phyloP scores from a whole-genome alignment of 2,797 vertebrate genomes.

The Tolypeutes matacus region DNA sequence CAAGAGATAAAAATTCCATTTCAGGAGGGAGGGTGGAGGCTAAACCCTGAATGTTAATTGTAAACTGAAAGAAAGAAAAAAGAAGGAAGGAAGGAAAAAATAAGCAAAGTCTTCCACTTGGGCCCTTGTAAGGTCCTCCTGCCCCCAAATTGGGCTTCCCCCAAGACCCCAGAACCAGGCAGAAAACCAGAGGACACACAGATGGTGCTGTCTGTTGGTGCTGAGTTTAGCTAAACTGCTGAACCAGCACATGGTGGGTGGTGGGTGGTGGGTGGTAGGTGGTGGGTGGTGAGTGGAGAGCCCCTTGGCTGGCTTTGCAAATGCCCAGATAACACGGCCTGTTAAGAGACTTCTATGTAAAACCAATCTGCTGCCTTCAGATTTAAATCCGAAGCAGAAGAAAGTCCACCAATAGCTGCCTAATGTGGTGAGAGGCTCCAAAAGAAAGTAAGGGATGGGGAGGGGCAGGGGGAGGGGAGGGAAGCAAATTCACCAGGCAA shows the following conservation, averaged over 20 bases:
- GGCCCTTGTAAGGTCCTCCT: rapidly evolving
- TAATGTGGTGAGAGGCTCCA: background rate
- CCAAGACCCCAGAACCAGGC: background rate
- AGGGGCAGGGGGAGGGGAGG: no score
- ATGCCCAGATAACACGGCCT: background rate
- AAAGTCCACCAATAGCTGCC: background rate
- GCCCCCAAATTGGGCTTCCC: background rate
- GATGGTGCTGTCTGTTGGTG: conserved; percentile 59
- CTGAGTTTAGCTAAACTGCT: background rate
- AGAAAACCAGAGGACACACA: background rate
- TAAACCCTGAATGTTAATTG: conserved; percentile 73
- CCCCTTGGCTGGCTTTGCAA: background rate
- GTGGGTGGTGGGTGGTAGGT: background rate
- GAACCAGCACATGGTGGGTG: background rate
- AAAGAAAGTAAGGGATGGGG: background rate
- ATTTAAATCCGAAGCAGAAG: background rate
- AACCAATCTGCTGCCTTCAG: conserved; percentile 30
- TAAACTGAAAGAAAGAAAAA: conserved; percentile 20
- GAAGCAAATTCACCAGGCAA: background rate
- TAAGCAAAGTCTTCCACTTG: background rate
- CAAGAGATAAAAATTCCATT: conserved; percentile 83
- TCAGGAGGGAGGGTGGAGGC: conserved; percentile 58
- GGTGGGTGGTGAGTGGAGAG: background rate
- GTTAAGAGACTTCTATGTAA: conserved; percentile 6
- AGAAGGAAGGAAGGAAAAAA: background rate